Percentiles rank a stretch among this genome's conserved stretches.
These are phyloP conservation scores for Remorina albescens DNA, from an alignment of 2,797 vertebrate genomes.

Conservation along the genomic window DNA sequence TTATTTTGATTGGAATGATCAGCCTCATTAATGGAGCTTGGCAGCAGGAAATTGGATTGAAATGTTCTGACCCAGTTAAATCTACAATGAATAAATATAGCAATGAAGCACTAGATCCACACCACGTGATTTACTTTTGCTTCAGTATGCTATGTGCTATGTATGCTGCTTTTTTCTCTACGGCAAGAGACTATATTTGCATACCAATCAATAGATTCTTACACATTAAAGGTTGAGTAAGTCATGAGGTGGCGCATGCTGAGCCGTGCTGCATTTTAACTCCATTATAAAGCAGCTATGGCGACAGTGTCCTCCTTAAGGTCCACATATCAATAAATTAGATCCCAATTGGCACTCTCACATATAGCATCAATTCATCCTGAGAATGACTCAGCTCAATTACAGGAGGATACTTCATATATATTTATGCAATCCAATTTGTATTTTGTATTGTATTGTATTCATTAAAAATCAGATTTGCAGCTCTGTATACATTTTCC, in stretches of 20 bases:
- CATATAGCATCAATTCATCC: conserved; percentile 31
- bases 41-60: conserved; percentile 36
- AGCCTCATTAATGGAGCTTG: conserved; percentile 26
- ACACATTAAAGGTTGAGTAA: conserved; percentile 51
- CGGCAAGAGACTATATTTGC: conserved; percentile 55
- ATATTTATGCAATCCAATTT: conserved; percentile 50
- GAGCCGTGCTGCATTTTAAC: conserved; percentile 34
- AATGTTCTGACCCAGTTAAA: conserved; percentile 4
- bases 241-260: conserved; percentile 38
- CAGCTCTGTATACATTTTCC: conserved; percentile 20
- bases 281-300: conserved; percentile 53
- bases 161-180: conserved; percentile 15
- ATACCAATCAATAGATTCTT: conserved; percentile 61
- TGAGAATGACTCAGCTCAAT: conserved; percentile 44
- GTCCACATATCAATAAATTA: conserved; percentile 43
- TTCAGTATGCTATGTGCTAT: conserved; percentile 14
- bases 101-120: conserved; percentile 34
- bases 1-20: conserved; percentile 33
- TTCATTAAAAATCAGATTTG: conserved; percentile 52
- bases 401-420: conserved; percentile 33
- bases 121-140: background rate
- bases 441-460: conserved; percentile 28
- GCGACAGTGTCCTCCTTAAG: conserved; percentile 39
- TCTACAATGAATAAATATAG: conserved; percentile 13
- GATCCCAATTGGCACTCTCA: conserved; percentile 20